phyloP scores from a whole-genome alignment of 2,113 vertebrate species.

The Cephalophus harveyi region DNA sequence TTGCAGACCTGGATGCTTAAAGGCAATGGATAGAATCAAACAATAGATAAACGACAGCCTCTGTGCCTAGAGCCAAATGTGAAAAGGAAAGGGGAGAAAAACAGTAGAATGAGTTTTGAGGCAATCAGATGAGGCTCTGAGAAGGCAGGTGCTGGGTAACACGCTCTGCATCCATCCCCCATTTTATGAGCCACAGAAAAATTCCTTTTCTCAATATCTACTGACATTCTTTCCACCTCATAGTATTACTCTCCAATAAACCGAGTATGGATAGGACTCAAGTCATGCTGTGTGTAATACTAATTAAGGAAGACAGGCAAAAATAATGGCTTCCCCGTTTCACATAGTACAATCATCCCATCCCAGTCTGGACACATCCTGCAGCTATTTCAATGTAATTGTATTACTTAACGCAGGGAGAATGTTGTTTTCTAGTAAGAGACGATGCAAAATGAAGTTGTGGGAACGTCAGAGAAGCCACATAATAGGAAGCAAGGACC shows the following conservation, averaged over 20 bases:
- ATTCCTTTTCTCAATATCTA: slow-evolving; percentile 31
- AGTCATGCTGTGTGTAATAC: slow-evolving; percentile 56
- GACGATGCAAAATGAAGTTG: slow-evolving; percentile 40
- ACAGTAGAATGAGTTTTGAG: slow-evolving; percentile 35
- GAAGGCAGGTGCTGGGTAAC: slow-evolving; percentile 59
- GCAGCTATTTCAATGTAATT: slow-evolving; percentile 36
- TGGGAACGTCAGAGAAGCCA: neutral
- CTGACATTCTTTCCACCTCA: slow-evolving; percentile 55
- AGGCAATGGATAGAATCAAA: slow-evolving; percentile 50
- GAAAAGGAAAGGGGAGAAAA: slow-evolving; percentile 17
- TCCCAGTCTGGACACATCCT: slow-evolving; percentile 50
- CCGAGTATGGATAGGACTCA: slow-evolving; percentile 40
- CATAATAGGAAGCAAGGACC: neutral
- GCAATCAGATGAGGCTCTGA: slow-evolving; percentile 43
- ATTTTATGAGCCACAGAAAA: slow-evolving; percentile 30
- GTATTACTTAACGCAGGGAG: slow-evolving; percentile 35
- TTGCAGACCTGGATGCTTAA: slow-evolving; percentile 51
- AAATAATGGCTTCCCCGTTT: slow-evolving; percentile 51
- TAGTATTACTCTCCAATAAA: slow-evolving; percentile 50
- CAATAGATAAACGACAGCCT: slow-evolving; percentile 40
- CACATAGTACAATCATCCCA: neutral
- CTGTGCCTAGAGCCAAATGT: slow-evolving; percentile 46
- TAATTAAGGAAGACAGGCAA: slow-evolving; percentile 70
- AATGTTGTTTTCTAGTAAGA: slow-evolving; percentile 51
- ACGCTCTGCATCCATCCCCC: neutral